phyloP scores from a whole-genome alignment of 2,888 invertebrate genomes.

The Nomada hirtipes region DNA sequence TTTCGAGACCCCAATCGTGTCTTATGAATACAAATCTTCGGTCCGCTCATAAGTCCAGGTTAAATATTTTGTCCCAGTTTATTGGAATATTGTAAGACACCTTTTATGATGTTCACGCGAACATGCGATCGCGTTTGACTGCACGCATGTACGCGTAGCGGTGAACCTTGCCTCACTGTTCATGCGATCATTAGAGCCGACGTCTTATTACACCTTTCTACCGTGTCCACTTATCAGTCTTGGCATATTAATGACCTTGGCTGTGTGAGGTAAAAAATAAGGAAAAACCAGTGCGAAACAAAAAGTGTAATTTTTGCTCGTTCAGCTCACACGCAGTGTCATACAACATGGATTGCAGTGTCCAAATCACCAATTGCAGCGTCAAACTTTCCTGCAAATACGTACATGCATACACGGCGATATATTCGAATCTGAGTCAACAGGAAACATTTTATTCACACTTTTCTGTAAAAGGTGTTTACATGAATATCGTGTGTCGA shows the following conservation, averaged over 20 bases:
- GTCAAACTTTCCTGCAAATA: neutral
- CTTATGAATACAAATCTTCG: neutral
- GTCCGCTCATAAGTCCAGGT: neutral
- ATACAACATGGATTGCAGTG: too few species aligned
- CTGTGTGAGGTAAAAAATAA: conserved; percentile 29
- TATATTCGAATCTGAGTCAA: neutral
- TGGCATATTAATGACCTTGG: conserved; percentile 57
- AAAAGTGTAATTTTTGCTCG: neutral
- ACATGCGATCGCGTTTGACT: conserved; percentile 10
- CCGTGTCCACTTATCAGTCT: conserved; percentile 32
- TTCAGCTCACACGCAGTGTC: neutral
- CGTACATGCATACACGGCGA: too few species aligned
- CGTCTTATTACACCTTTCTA: conserved; percentile 59
- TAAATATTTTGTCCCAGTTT: neutral
- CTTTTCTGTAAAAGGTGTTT: neutral
- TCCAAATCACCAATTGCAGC: neutral
- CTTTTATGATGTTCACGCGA: neutral
- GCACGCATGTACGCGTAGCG: conserved; percentile 1
- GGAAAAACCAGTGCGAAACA: neutral
- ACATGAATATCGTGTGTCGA: neutral
- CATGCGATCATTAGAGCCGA: conserved; percentile 63
- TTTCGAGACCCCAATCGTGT: neutral
- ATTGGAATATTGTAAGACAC: neutral
- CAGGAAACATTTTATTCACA: neutral
- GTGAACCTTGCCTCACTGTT: conserved; percentile 41